Conservation (phyloP, 1,140 invertebrate species). For the Bombus vancouverensis region DNA sequence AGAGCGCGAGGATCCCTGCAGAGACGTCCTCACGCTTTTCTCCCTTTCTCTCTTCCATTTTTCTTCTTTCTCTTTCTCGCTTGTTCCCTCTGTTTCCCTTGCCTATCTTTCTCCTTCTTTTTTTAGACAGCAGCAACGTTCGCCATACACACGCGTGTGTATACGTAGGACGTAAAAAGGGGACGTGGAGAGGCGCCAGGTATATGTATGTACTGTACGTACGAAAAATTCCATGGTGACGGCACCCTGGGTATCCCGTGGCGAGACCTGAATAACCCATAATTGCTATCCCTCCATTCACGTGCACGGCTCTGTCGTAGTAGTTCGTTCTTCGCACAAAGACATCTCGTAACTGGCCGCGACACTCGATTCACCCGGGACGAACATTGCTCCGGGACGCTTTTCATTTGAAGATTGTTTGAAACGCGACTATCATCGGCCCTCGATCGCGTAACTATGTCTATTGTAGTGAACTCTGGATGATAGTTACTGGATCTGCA, state of each 20-base stretch:
- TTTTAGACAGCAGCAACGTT: neutral
- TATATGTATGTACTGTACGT: slow-evolving; percentile 57
- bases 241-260: slow-evolving; percentile 55
- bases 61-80: neutral
- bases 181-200: slow-evolving; percentile 74
- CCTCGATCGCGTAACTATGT: neutral
- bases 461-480: neutral
- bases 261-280: slow-evolving; percentile 73
- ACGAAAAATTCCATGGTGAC: slow-evolving; percentile 56
- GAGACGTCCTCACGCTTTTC: slow-evolving; percentile 67
- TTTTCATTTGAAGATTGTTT: neutral
- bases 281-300: slow-evolving; percentile 70
- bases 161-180: slow-evolving; percentile 32
- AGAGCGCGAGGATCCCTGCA: slow-evolving; percentile 69
- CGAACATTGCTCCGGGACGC: neutral
- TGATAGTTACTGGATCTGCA: neutral
- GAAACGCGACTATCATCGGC: neutral
- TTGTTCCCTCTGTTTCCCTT: neutral
- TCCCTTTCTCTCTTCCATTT: neutral
- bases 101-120: neutral
- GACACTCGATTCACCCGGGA: slow-evolving; percentile 8
- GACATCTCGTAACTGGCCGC: slow-evolving; percentile 49
- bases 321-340: slow-evolving; percentile 51
- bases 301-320: slow-evolving; percentile 52
- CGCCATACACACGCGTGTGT: neutral